A percentile compares a stretch with the other conserved stretches of the same genome.
Evolutionary conservation across 2,888 invertebrate species (phyloP).

Genomic region (Metellina segmentata): DNA sequence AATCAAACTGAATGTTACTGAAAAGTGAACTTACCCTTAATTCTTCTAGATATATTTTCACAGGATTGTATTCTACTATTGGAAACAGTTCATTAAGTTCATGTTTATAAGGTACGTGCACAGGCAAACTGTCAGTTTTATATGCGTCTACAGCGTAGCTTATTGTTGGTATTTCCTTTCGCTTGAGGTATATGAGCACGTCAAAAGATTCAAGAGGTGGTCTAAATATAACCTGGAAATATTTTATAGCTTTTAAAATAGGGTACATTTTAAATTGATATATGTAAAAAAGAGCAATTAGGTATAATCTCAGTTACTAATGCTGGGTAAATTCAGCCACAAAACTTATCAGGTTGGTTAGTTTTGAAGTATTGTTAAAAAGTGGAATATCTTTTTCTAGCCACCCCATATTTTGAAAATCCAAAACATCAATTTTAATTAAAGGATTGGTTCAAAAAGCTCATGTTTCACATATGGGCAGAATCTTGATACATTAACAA

Average conservation of each 20-base stretch:
- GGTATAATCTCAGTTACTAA: not conserved
- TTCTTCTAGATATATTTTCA: conserved; percentile 87
- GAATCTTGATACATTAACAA: no score
- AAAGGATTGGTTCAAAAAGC: no score
- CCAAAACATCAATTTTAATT: no score
- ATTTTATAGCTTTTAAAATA: conserved; percentile 77
- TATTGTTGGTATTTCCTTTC: conserved; percentile 81
- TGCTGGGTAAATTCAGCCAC: no score
- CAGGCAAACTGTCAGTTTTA: conserved; percentile 59
- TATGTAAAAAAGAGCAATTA: not conserved
- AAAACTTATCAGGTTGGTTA: not conserved
- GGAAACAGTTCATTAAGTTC: conserved; percentile 84
- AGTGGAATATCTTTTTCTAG: no score
- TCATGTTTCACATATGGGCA: no score
- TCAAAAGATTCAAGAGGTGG: conserved; percentile 88
- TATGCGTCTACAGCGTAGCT: conserved; percentile 82
- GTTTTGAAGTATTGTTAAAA: no score
- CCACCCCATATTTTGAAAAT: no score
- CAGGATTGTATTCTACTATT: conserved; percentile 89
- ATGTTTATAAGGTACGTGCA: conserved; percentile 79
- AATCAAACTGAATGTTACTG: not conserved
- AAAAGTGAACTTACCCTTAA: conserved; percentile 85
- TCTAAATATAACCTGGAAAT: conserved; percentile 83
- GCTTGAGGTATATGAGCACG: conserved; percentile 86
- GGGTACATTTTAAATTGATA: not conserved